Evolutionary conservation across 2,113 vertebrate species (phyloP), one percentile per base, ranked within the genome.

Genomic region (Centropus unirufus): DNA sequence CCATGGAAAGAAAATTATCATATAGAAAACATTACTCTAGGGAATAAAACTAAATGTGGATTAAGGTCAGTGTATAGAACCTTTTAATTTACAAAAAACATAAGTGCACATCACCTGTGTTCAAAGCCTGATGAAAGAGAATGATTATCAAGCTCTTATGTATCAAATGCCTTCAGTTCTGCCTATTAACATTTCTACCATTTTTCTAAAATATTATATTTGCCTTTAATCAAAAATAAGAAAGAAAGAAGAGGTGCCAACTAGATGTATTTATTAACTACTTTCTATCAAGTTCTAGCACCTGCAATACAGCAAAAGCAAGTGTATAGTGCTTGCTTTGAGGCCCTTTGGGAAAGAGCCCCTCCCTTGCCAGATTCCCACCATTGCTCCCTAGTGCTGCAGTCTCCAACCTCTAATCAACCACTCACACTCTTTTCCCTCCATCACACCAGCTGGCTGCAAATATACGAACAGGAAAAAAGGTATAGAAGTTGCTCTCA

Each of bases 1-100:
- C 29, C 82, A 90, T 29, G 42, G 30, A 95, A 79, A 91, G 58
- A 82, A 85, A 94, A 94, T 87, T 87, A 87, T 79, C 70, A 87
- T 87, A 87, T 29, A 70, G 79, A 87, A 92, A 89, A 74, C 77
- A 91, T 83, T 87, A 74, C 72, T 90, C 88, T 24, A 27, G 42
- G 52, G 69, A 87, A 78, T 67, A 93, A 83, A 88, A 27, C 14
- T 85, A 93, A 87, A 87, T n/a, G 9, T 64, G 62, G 87, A 67
- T 40, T 73, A 85, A 85, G 27, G 62, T n/a, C 70, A 79, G 27
- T 4, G 12, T 61, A 73, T 17, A 84, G 40, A 94, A 85, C 18
- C 16, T 88, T 83, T 49, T 85, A 87, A 90, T 87, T 87, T 85
- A 40, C 52, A 52, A 72, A 87, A 36, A 75, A 70, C 0, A 0